These are phyloP conservation scores for Galerucella calmariensis DNA, from an alignment of 2,888 invertebrate genomes.

Conservation along the genomic window DNA sequence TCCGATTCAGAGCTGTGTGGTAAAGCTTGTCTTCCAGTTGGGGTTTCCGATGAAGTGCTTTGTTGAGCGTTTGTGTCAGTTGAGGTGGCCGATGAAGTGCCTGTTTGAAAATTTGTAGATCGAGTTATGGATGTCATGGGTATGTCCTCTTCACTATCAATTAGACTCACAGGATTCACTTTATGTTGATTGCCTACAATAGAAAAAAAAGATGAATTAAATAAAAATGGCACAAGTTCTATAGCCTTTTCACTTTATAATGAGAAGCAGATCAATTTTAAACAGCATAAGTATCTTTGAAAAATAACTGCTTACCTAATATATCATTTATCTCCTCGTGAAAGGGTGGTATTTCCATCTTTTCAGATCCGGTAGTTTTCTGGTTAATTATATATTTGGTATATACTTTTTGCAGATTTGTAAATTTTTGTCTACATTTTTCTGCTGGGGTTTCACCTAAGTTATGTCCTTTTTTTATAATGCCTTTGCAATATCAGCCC, in stretches of 20 bases:
- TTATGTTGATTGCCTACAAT: background rate
- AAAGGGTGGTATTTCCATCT: slow-evolving; percentile 6
- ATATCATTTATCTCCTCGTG: slow-evolving; percentile 8
- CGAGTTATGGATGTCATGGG: no score
- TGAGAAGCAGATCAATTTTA: background rate
- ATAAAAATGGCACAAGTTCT: no score
- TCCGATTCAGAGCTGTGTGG: no score
- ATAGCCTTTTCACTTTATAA: no score
- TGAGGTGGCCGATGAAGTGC: no score
- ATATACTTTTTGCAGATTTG: slow-evolving; percentile 11
- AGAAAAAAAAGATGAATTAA: no score
- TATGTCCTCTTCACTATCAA: no score
- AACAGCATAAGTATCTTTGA: background rate
- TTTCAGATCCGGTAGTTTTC: slow-evolving; percentile 12
- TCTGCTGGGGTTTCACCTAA: slow-evolving; percentile 4
- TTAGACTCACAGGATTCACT: slow-evolving; percentile 3
- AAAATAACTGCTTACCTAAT: slow-evolving; percentile 2
- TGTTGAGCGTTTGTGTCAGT: no score
- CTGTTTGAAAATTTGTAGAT: no score
- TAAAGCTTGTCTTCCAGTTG: no score
- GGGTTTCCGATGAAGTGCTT: no score
- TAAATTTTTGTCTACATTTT: slow-evolving; percentile 15
- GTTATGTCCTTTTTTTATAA: background rate
- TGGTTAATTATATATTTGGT: slow-evolving; percentile 1
- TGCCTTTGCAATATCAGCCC: slow-evolving; percentile 5